Evolutionary conservation across 2,113 vertebrate genomes (phyloP).

Genomic region (Aegithalos caudatus): DNA sequence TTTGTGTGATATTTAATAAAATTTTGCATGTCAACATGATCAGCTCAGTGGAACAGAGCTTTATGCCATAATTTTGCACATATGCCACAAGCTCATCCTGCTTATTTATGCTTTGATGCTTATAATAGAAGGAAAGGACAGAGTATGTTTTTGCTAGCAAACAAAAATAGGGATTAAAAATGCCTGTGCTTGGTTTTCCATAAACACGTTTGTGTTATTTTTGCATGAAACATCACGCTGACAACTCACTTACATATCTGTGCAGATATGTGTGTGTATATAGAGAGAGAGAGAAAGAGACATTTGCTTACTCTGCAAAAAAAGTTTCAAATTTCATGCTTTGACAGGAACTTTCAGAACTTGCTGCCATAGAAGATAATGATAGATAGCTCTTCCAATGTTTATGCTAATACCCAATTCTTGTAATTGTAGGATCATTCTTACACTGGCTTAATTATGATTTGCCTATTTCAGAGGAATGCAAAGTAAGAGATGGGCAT

Average conservation of each 20-base stretch:
- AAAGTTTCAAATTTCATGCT: not conserved
- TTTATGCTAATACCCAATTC: not conserved
- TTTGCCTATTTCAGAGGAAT: not conserved
- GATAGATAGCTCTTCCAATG: not conserved
- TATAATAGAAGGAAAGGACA: not conserved
- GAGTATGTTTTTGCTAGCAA: not conserved
- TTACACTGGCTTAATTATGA: not conserved
- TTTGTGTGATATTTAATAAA: not conserved
- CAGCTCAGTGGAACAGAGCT: not conserved
- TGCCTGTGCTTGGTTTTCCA: accelerated
- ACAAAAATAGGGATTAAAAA: not conserved
- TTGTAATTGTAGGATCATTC: not conserved
- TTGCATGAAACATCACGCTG: not conserved
- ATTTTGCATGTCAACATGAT: not conserved
- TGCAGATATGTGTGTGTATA: accelerated
- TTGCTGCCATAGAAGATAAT: not conserved
- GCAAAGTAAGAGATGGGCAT: not conserved
- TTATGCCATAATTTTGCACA: not conserved
- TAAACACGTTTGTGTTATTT: not conserved
- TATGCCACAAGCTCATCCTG: not conserved
- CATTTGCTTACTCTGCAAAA: not conserved
- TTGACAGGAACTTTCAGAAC: not conserved
- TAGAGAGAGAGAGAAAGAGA: too few relatives aligned
- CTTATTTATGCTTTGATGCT: not conserved
- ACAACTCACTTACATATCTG: not conserved